Evolutionary conservation across 2,797 vertebrate species (phyloP).

Genomic region (Gadopsis marmoratus): DNA sequence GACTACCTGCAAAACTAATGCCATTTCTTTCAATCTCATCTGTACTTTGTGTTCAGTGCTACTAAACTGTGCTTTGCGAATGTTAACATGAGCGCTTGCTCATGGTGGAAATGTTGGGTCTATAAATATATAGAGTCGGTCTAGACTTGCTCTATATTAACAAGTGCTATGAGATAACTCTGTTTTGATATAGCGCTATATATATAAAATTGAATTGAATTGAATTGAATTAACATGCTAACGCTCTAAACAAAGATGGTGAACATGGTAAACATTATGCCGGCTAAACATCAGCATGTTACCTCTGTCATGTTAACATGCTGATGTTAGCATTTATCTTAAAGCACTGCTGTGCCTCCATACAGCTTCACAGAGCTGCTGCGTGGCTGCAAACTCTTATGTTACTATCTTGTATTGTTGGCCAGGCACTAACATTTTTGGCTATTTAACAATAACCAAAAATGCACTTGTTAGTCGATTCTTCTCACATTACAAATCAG

Average conservation of each 20-base stretch:
- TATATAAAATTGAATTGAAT: too few species aligned
- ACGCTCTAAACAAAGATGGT: not conserved
- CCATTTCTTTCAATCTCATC: too few species aligned
- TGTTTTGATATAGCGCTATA: too few species aligned
- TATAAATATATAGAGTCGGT: too few species aligned
- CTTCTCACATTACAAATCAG: not conserved
- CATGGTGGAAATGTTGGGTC: too few species aligned
- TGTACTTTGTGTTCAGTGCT: not conserved
- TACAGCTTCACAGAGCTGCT: too few species aligned
- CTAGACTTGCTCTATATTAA: too few species aligned
- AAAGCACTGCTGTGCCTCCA: too few species aligned
- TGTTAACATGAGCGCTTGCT: too few species aligned
- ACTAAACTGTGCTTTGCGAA: too few species aligned
- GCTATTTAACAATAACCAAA: not conserved
- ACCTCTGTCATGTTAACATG: not conserved
- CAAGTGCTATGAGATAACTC: too few species aligned
- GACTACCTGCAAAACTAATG: not conserved
- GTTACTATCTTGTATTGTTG: not conserved
- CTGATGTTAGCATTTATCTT: not conserved
- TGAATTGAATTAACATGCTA: not conserved
- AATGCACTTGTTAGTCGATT: not conserved
- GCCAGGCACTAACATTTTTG: not conserved
- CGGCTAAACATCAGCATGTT: not conserved
- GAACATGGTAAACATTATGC: not conserved
- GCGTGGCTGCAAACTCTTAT: not conserved